A percentile compares a stretch with the other conserved stretches of the same genome.
phyloP scores from a whole-genome alignment of 35 echinoderm and acorn worm genomes.

The Acanthaster planci region DNA sequence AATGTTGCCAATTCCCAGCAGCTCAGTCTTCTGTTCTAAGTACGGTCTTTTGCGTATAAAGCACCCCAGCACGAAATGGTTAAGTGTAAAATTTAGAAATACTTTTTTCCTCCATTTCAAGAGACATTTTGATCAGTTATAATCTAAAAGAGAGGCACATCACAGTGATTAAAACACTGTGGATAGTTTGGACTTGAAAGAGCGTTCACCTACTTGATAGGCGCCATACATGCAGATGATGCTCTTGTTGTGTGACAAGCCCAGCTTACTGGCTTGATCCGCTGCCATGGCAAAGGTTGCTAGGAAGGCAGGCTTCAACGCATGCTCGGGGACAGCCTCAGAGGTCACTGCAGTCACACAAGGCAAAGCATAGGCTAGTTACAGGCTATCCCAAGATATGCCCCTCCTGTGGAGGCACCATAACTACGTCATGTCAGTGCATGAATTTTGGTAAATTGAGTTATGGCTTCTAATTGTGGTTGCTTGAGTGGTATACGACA shows the following conservation, averaged over 20 bases:
- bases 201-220: conserved; percentile 72
- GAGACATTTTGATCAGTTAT: not conserved
- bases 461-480: not conserved
- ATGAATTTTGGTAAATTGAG: too few relatives aligned
- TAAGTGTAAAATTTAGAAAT: too few relatives aligned
- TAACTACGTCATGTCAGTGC: too few relatives aligned
- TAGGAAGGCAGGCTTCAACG: conserved; percentile 85
- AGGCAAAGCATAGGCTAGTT: not conserved
- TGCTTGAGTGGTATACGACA: not conserved
- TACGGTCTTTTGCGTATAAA: too few relatives aligned
- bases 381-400: not conserved
- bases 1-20: too few relatives aligned
- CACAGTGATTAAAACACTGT: not conserved
- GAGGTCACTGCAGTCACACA: conserved; percentile 69
- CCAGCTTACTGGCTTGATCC: conserved; percentile 95
- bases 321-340: conserved; percentile 71
- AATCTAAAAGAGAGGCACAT: not conserved
- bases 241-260: conserved; percentile 83
- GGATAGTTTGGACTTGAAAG: not conserved
- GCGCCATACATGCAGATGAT: conserved; percentile 84
- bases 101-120: not conserved
- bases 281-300: conserved; percentile 97
- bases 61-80: too few relatives aligned
- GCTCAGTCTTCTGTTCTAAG: too few relatives aligned
- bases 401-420: too few relatives aligned